Base-by-base conservation (phyloP, 2,113 vertebrate genomes). In the Falco punctatus region DNA sequence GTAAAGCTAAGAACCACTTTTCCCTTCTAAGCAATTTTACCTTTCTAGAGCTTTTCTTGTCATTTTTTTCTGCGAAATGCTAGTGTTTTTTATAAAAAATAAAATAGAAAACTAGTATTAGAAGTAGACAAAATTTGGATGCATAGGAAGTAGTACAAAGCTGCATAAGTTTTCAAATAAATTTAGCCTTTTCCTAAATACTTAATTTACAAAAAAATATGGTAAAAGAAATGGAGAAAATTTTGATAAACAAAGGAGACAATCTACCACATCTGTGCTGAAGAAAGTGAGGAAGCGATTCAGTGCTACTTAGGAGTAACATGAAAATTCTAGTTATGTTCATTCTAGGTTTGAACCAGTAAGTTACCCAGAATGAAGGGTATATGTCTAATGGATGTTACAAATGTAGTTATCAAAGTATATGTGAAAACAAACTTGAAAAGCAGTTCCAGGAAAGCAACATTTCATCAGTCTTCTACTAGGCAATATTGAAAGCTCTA, bases 121-220 rank as follows among this genome's bases (percentile, higher is more conserved):
- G 49, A 91, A 96, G 33, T 27, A 75, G 12, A 73, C 79, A 90
- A 95, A 83, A 91, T 19, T 21, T 83, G 77, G 74, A 95, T 79
- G 65, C 49, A 38, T 62, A 85, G 79, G 64, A 27, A 88, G 75
- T 6, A 21, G 11, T 54, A 48, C 33, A 73, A 91, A 69, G 91
- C 69, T 74, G 52, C 17, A 93, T 33, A 81, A 85, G n/a, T 55
- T 82, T 94, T 96, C 38, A 94, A 72, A 91, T 79, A 61, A 58
- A 78, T 82, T 65, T 42, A 74, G 81, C 57, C 19, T 46, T 94
- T 96, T 95, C 65, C 70, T 48, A 96, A 92, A 89, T n/a, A 44
- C 40, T 92, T 92, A 91, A 59, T 80, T 91, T 81, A 94, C 11
- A 48, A 61, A 86, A 70, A 74, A 65, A 67, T 2, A 6, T 27